A percentile compares a stretch with the other conserved stretches of the same genome.
Conservation (phyloP, 1,140 invertebrate genomes). For the Oryctes rhinoceros region DNA sequence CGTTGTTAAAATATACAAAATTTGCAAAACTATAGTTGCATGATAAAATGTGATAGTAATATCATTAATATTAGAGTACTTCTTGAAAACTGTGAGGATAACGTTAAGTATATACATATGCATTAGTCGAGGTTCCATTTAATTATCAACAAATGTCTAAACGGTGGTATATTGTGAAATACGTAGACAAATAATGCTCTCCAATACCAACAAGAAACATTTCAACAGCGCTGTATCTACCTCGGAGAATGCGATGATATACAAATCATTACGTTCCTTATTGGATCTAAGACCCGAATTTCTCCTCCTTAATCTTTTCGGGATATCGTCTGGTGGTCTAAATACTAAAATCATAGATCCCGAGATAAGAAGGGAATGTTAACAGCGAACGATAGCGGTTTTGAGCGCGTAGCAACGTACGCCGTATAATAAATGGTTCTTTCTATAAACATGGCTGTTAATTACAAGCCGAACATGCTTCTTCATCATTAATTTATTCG, state of each 20-base stretch:
- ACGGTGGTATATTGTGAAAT: too few relatives aligned
- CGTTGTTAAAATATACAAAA: too few relatives aligned
- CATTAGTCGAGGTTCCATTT: too few relatives aligned
- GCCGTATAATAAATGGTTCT: neutral
- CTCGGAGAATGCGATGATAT: neutral
- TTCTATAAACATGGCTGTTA: constrained; percentile 29
- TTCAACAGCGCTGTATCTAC: too few relatives aligned
- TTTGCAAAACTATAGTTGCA: too few relatives aligned
- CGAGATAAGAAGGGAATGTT: constrained; percentile 28
- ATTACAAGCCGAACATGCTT: constrained; percentile 28
- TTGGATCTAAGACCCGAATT: neutral
- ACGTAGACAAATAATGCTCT: too few relatives aligned
- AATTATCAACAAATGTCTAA: too few relatives aligned
- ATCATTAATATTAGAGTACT: too few relatives aligned
- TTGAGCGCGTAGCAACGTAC: neutral
- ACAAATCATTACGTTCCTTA: neutral
- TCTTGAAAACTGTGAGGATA: too few relatives aligned
- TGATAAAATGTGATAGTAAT: too few relatives aligned
- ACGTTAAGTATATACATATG: too few relatives aligned
- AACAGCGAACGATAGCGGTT: constrained; percentile 21
- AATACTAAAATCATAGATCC: constrained; percentile 19
- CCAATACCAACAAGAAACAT: too few relatives aligned
- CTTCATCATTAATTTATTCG: constrained; percentile 20
- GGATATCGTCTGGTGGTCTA: constrained; percentile 21
- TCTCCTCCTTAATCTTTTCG: constrained; percentile 12